Base-by-base conservation (phyloP, 2,113 vertebrate genomes). In the Tapirus terrestris region DNA sequence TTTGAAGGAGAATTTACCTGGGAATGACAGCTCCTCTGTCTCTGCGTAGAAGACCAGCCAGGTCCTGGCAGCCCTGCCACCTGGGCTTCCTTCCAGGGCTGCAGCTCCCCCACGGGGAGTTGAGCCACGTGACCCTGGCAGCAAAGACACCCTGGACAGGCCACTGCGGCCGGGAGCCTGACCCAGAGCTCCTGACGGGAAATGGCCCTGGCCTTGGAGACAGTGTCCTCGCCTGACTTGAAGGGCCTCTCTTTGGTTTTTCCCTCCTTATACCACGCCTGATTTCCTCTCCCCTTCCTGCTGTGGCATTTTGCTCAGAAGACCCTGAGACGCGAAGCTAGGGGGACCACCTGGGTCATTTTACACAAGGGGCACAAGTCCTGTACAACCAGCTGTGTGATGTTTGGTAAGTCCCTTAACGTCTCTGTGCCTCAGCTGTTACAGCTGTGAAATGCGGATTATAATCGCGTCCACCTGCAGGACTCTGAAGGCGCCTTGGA, bases 81-180 rank as follows among this genome's bases (percentile, higher is more conserved):
- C 82, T 10, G 86, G 97, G 86, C 73, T 63, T 51, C 90, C 43
- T 63, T 79, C 95, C 90, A 73, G 86, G 43, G 27, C 67, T 80
- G 29, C 27, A 82, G 77, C 23, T n/a, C 87, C 72, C 81, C 77
- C 61, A 1, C 13, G 12, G 27, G 60, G 43, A 31, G 48, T 1
- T 79, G 53, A 93, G n/a, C 43, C 75, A 53, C 7, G 27, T 60
- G 84, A 63, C 60, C 75, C 70, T 87, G 58, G 84, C 65, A 56
- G 65, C 11, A 12, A 14, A 45, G 76, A 93, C 68, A 77, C 72
- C 70, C 81, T 36, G 21, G 77, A 63, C 39, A 56, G 93, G 86
- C 48, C 70, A 72, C 56, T 53, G 60, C 53, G 56, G 33, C 85
- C 4, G 27, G 36, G 18, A 56, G 13, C 7, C 51, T 65, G 72